Evolutionary conservation across 1,140 invertebrate species (phyloP).

Genomic region (Caenorhabditis inopinata): DNA sequence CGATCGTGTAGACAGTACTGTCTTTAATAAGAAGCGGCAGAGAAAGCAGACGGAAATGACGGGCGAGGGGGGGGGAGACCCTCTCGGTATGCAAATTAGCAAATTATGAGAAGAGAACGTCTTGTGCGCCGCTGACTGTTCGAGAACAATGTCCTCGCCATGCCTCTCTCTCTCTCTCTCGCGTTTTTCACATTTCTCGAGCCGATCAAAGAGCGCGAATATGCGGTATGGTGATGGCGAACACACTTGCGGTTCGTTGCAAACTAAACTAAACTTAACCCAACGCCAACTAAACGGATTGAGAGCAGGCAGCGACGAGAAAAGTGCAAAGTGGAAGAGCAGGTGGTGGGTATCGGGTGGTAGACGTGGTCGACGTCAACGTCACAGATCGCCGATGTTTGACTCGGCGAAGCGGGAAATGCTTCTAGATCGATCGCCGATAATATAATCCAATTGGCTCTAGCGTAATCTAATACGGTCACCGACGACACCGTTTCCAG

Average conservation of each 20-base stretch:
- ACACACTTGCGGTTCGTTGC: no score
- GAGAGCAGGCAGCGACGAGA: neutral
- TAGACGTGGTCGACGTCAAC: neutral
- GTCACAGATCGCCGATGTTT: constrained; percentile 5
- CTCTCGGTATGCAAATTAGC: constrained; percentile 4
- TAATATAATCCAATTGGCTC: no score
- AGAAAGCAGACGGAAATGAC: constrained; percentile 30
- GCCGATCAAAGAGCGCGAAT: neutral
- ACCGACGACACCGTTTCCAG: no score
- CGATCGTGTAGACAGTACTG: neutral
- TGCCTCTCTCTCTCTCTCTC: neutral
- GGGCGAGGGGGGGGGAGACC: neutral
- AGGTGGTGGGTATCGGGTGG: neutral
- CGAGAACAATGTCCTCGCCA: neutral
- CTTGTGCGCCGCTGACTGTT: neutral
- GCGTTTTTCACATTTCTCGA: constrained; percentile 23
- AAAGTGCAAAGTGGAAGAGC: no score
- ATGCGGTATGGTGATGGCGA: no score
- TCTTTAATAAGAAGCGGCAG: neutral
- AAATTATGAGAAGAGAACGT: neutral
- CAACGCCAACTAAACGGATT: no score
- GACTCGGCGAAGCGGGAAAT: no score
- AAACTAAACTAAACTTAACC: no score
- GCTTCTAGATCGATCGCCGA: no score
- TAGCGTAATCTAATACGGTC: no score